Evolutionary conservation across 2,113 vertebrate genomes (phyloP), one percentile per base, ranked within the genome.

Genomic region (Clarias magur): DNA sequence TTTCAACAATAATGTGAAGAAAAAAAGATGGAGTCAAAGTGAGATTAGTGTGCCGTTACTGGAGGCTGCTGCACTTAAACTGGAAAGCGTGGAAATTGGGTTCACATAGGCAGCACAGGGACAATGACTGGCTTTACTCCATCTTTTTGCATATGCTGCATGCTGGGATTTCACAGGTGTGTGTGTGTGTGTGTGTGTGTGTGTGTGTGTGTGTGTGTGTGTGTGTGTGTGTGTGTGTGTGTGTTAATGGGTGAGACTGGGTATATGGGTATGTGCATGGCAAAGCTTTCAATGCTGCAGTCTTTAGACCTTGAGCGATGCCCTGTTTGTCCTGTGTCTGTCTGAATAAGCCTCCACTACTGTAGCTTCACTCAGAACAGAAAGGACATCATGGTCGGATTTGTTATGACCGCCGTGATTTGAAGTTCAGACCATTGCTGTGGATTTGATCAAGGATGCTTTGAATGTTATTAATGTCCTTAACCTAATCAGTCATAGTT

Each of bases 21-120:
- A 80, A 84, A 82, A 84, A 80, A 68, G 92, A 91, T 90, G 92
- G 92, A 93, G 93, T 93, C 91, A 93, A 94, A 92, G 92, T 88
- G 89, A 94, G 94, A 95, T 94, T 94, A 95, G 94, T 91, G 91
- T 93, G 91, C 91, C 92, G 91, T 93, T 92, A 94, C 91, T 92
- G 90, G 89, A 91, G 91, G 93, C 92, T 91, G 92, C 92, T 93
- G 93, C 93, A 95, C 92, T 94, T 92, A 93, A 95, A 94, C 93
- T 91, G 91, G 93, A 93, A 93, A 92, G 92, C 88, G 91, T 94
- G 91, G 91, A 95, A 95, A 95, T 94, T 94, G 94, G 94, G 93
- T 95, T 95, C 94, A 94, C 93, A 94, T 94, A 93, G 91, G 92
- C 93, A 94, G 94, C 93, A 94, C 94, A 95, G 94, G 92, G 92